phyloP scores from a whole-genome alignment of 2,113 vertebrate species.

The Eublepharis macularius region DNA sequence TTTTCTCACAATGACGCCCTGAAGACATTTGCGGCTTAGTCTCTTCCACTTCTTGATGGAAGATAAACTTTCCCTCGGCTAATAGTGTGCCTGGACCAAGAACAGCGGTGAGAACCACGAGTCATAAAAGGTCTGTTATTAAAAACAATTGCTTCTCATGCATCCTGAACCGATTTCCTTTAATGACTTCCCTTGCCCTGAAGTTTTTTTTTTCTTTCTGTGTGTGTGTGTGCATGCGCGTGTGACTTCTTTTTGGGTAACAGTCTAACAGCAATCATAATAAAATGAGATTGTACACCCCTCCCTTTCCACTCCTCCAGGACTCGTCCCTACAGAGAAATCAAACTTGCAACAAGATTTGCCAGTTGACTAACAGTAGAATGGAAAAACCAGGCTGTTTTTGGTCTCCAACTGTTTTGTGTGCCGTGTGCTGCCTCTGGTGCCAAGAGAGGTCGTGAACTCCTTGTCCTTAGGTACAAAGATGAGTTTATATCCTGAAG shows the following conservation, averaged over 20 bases:
- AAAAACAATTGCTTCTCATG: conserved; percentile 57
- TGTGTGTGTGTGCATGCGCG: not conserved
- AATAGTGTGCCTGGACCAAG: conserved; percentile 15
- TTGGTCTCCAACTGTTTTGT: not conserved
- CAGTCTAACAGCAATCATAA: conserved; percentile 48
- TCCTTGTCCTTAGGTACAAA: not conserved
- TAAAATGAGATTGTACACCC: conserved; percentile 36
- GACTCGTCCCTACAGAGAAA: not conserved
- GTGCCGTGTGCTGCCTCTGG: not conserved
- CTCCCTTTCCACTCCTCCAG: conserved; percentile 7
- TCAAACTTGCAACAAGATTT: conserved; percentile 11
- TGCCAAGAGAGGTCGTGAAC: not conserved
- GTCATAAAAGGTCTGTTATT: conserved; percentile 42
- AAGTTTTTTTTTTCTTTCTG: too few relatives aligned
- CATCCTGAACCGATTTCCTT: conserved; percentile 66
- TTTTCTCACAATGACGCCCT: not conserved
- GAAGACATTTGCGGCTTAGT: not conserved
- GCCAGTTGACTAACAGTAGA: conserved; percentile 11
- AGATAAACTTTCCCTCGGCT: conserved; percentile 49
- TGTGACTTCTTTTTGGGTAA: not conserved
- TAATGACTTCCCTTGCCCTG: conserved; percentile 51
- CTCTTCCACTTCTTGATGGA: conserved; percentile 7
- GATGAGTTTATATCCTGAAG: not conserved
- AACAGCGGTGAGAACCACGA: conserved; percentile 54
- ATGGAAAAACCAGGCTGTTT: conserved; percentile 9